Base-by-base conservation (phyloP, 2,797 vertebrate species). In the Myiotriccus ornatus region DNA sequence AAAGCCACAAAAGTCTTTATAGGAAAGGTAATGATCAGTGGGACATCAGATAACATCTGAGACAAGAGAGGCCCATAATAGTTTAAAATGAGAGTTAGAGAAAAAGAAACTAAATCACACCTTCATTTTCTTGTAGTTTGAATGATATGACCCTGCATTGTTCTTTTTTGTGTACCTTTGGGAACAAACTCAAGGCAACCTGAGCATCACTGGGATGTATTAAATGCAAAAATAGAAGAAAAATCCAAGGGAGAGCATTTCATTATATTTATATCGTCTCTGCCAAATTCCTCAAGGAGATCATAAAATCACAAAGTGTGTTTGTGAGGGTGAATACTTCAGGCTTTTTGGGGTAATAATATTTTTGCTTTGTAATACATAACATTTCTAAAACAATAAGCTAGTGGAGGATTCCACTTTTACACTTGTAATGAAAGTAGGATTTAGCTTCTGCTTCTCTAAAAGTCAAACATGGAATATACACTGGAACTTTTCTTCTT, bases 1-100 rank as follows among this genome's bases (percentile, higher is more conserved):
- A 99, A 98, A 96, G 98, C 98, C 6, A 98, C 98, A 39, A 97
- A 96, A 94, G 95, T 97, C 96, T 98, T 98, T 97, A 98, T 98
- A 98, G 98, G 98, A 97, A 99, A 99, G 98, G 98, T 98, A 98
- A 32, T 23, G 32, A 43, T 19, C 32, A 14, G 16, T 70, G 34
- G 12, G 47, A 37, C 53, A 55, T 47, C 25, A 16, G 13, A 16
- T 30, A 27, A 4, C 52, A 59, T 20, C 43, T 84, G 37, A 75
- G 8, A 62, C 37, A 18, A 46, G 24, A 74, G 32, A 34, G 24
- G 18, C 74, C 73, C 71, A 32, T 24, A 43, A 12, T 7, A 35
- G 18, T 20, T 46, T 21, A 24, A 44, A 64, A 63, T 50, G 27
- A 70, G 18, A 73, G 44, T 35, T 23, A 76, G 73, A 80, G 24